Conservation (phyloP, 2,797 vertebrate species). For the Myotis findleyi region DNA sequence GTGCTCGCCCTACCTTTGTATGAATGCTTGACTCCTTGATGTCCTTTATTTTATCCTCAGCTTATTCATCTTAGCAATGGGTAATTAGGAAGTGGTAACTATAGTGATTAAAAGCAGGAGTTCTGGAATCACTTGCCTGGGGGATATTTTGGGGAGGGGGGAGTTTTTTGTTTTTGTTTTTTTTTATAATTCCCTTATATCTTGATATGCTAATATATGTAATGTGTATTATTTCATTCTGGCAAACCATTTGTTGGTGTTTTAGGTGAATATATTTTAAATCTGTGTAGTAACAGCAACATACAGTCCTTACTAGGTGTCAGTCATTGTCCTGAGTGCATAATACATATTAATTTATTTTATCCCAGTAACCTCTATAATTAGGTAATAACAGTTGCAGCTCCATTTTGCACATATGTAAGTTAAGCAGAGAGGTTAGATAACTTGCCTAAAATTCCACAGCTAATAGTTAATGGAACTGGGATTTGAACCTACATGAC, state of each 20-base stretch:
- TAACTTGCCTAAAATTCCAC: background rate
- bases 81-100: background rate
- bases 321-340: background rate
- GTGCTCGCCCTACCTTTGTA: background rate
- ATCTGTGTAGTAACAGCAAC: background rate
- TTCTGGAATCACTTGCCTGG: background rate
- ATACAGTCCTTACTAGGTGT: background rate
- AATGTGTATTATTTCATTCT: background rate
- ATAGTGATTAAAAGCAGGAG: background rate
- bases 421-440: background rate
- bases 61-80: slow-evolving; percentile 2
- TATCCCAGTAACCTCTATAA: background rate
- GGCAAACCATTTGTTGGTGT: background rate
- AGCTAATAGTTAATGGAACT: background rate
- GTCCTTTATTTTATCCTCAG: background rate
- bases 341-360: background rate
- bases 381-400: background rate
- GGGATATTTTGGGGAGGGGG: no score
- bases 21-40: background rate
- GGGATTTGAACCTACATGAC: background rate
- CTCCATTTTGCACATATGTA: background rate
- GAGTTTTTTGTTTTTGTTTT: background rate
- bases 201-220: background rate
- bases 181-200: background rate
- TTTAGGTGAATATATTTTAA: background rate